phyloP scores from a whole-genome alignment of 2,888 invertebrate genomes.

The Tyria jacobaeae region DNA sequence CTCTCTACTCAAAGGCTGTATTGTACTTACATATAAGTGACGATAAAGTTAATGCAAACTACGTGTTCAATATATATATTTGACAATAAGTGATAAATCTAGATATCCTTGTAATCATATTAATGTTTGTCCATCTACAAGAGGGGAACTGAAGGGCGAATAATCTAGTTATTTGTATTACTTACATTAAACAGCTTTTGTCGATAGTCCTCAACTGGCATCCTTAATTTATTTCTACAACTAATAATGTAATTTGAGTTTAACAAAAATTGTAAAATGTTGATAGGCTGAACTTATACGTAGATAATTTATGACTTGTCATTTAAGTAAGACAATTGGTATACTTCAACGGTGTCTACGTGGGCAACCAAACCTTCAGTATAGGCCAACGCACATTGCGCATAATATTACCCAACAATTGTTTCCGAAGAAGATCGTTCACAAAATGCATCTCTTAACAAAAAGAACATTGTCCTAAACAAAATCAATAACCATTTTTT shows the following conservation, averaged over 20 bases:
- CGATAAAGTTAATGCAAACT: no score
- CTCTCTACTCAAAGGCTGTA: no score
- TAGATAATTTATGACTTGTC: conserved; percentile 38
- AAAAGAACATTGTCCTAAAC: conserved; percentile 57
- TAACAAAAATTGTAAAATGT: conserved; percentile 2
- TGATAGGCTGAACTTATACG: conserved; percentile 6
- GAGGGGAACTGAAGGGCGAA: no score
- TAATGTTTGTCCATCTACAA: no score
- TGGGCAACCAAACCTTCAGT: conserved; percentile 39
- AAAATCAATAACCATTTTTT: conserved; percentile 73
- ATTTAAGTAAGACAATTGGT: conserved; percentile 20
- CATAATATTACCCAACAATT: conserved; percentile 58
- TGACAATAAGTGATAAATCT: no score
- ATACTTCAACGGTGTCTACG: conserved; percentile 23
- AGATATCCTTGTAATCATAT: no score
- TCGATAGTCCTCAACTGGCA: no score
- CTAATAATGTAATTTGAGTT: not conserved
- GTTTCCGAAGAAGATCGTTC: conserved; percentile 56
- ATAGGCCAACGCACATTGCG: conserved; percentile 55
- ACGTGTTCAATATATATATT: no score
- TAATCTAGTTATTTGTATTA: no score
- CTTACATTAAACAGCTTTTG: no score
- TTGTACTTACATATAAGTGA: no score
- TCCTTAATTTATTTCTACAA: no score
- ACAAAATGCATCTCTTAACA: conserved; percentile 53